phyloP scores from a whole-genome alignment of 2,888 invertebrate genomes.

The Epinotia brunnichana region DNA sequence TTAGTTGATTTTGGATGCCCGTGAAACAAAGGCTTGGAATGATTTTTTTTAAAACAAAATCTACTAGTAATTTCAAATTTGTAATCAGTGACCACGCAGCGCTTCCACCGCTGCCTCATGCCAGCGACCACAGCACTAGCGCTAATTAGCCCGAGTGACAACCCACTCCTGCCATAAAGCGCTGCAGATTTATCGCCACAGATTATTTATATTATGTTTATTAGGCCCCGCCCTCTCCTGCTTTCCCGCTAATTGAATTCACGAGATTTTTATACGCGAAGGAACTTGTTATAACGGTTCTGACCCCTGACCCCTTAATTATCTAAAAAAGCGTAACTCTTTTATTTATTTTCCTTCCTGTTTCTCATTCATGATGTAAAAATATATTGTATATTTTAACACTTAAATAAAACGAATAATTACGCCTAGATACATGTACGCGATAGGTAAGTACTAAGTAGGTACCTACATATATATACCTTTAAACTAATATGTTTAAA shows the following conservation, averaged over 20 bases:
- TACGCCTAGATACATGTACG: too few relatives aligned
- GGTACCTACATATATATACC: too few relatives aligned
- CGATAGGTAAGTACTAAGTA: neutral
- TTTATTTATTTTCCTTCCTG: slow-evolving; percentile 3
- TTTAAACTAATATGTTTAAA: too few relatives aligned
- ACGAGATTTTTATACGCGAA: slow-evolving; percentile 76
- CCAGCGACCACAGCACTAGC: slow-evolving; percentile 68
- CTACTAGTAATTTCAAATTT: neutral
- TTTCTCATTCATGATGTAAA: neutral
- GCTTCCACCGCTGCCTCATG: slow-evolving; percentile 54
- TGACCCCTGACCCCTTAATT: slow-evolving; percentile 45
- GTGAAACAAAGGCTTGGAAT: too few relatives aligned
- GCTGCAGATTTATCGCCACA: slow-evolving; percentile 82
- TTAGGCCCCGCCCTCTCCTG: slow-evolving; percentile 78
- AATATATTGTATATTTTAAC: neutral
- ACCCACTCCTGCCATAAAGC: slow-evolving; percentile 83
- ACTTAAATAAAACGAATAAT: too few relatives aligned
- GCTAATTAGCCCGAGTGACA: slow-evolving; percentile 83
- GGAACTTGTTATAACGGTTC: slow-evolving; percentile 48
- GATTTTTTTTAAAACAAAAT: neutral
- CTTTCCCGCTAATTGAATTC: slow-evolving; percentile 83
- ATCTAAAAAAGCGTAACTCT: slow-evolving; percentile 4
- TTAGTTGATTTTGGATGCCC: too few relatives aligned
- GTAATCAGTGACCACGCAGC: slow-evolving; percentile 8
- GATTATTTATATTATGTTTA: slow-evolving; percentile 84